Percentiles rank a stretch among this genome's conserved stretches.
These are phyloP conservation scores for Narcine bancroftii DNA, from an alignment of 2,113 vertebrate genomes.

Conservation along the genomic window DNA sequence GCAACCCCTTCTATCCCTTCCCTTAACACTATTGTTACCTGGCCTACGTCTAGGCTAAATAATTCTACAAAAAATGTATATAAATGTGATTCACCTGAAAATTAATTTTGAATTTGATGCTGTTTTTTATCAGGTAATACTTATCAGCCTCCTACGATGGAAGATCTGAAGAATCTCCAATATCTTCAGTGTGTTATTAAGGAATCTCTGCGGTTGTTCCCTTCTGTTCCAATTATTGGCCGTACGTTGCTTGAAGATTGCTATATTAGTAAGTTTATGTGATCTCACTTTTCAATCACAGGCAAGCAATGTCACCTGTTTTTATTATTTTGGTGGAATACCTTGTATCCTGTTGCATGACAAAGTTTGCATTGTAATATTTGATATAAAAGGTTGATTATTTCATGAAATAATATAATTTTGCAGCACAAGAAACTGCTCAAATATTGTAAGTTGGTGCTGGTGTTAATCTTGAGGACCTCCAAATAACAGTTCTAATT, in stretches of 20 bases:
- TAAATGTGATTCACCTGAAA: neutral
- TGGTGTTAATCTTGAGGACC: no score
- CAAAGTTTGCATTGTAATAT: neutral
- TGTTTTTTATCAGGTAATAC: slow-evolving; percentile 56
- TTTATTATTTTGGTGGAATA: neutral
- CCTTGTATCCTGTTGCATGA: neutral
- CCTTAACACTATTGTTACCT: neutral
- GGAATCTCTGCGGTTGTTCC: slow-evolving; percentile 78
- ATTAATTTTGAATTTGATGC: neutral
- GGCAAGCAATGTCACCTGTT: neutral
- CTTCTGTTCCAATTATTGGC: slow-evolving; percentile 83
- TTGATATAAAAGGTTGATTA: neutral
- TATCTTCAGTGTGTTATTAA: slow-evolving; percentile 90
- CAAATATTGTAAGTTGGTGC: no score
- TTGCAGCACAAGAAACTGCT: no score
- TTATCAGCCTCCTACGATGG: slow-evolving; percentile 56
- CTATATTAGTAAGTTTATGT: slow-evolving; percentile 62
- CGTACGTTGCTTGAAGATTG: slow-evolving; percentile 72
- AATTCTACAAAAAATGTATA: slow-evolving; percentile 12
- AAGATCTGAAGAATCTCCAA: slow-evolving; percentile 77
- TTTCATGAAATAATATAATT: no score
- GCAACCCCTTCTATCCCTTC: accelerated
- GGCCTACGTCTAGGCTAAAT: neutral
- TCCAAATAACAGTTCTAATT: no score
- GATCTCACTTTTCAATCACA: neutral